These are phyloP conservation scores for Chunga burmeisteri DNA, from an alignment of 2,113 vertebrate species.

Conservation along the genomic window DNA sequence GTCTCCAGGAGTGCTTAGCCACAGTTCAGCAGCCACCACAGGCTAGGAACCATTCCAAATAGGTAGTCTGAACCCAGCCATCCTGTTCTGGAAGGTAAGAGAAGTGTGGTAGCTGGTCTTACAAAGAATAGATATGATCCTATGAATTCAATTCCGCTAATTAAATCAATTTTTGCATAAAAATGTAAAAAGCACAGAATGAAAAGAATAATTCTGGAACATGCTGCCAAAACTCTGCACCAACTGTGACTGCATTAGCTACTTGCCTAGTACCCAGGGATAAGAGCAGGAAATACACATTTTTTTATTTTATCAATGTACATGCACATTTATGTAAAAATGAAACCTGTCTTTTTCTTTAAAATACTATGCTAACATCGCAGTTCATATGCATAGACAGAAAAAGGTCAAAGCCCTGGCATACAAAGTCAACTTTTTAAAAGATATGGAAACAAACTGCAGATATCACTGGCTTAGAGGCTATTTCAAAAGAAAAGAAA, in stretches of 20 bases:
- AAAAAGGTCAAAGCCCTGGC: background rate
- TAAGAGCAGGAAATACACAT: background rate
- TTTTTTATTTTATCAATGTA: background rate
- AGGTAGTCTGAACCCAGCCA: background rate
- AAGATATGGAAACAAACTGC: background rate
- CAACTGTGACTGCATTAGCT: background rate
- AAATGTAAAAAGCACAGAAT: background rate
- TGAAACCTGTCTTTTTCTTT: background rate
- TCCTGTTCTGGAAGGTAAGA: background rate
- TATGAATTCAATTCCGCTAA: background rate
- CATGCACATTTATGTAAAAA: background rate
- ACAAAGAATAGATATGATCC: background rate
- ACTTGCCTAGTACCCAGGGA: background rate
- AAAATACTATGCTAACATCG: background rate
- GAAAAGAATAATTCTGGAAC: background rate
- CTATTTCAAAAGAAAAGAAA: background rate
- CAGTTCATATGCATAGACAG: background rate
- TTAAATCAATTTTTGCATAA: background rate
- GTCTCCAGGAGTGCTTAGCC: background rate
- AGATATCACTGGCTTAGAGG: background rate
- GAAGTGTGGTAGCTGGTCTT: rapidly evolving
- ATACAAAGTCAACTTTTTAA: background rate
- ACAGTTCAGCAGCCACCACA: background rate
- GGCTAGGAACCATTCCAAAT: background rate
- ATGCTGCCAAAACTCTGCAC: background rate